These are phyloP conservation scores for fruit fly (Drosophila melanogaster) DNA, from an alignment of 1,140 invertebrate species.

Conservation along the genomic window Release_6_plus_ISO1_MT NT_033777.3:30525001-30525500, in stretches of 20 bases:
- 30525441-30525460: conserved; percentile 10
- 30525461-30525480: conserved; percentile 30
- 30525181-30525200: conserved; percentile 8
- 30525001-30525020: conserved; percentile 24
- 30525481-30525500: conserved; percentile 30
- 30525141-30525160: conserved; percentile 25
- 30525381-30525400: conserved; percentile 28
- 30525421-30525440: conserved; percentile 39
- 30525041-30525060: conserved; percentile 3
- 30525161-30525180: not conserved
- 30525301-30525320: conserved; percentile 75
- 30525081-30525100: conserved; percentile 17
- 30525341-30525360: conserved; percentile 75
- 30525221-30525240: conserved; percentile 30
- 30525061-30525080: conserved; percentile 9
- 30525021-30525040: conserved; percentile 33
- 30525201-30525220: conserved; percentile 43
- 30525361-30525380: conserved; percentile 47
- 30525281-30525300: conserved; percentile 50
- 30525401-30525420: conserved; percentile 55
- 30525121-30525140: conserved; percentile 25
- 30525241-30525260: conserved; percentile 10
- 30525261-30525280: conserved; percentile 71
- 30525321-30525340: conserved; percentile 19
- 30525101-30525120: conserved; percentile 14